Evolutionary conservation across 2,888 invertebrate species (phyloP), one percentile per base, ranked within the genome.

Genomic region (Galerucella calmariensis): DNA sequence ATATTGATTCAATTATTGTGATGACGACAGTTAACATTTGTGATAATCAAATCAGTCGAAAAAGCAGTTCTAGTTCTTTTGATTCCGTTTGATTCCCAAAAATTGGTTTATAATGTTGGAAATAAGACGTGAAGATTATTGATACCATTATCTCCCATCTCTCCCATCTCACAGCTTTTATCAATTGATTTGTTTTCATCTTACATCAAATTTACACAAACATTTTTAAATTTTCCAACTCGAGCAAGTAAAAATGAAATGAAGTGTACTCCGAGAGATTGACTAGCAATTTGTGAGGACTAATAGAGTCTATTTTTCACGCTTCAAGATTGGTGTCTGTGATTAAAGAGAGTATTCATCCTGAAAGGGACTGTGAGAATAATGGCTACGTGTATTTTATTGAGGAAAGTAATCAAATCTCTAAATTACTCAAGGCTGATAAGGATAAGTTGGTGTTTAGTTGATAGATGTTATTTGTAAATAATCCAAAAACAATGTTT

Each of bases 201-300:
- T 14, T n/a, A 5, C 35, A 27, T 14, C 48, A 46, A 46, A n/a
- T n/a, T 24, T 24, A 24, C 46, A 24, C 16, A 1, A 6, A 53
- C 27, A 24, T 67, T 24, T 51, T 69, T 69, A 46, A 69, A 48
- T 61, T 69, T 71, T 69, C 53, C 73, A 67, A 35, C 27, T 48
- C 59, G 73, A 65, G 20, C 41, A 71, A 69, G 63, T 75, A 74
- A 75, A 77, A 75, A 72, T 73, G 70, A 69, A 76, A 72, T 70
- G 73, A 72, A 74, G 75, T 75, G 75, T 77, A 74, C 74, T 63
- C 66, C 70, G 76, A 65, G 75, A 77, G 80, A 83, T 82, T 82
- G 82, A 84, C 82, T 83, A 78, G 83, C 81, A 84, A 84, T 84
- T 84, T 85, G 83, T 85, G 82, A 81, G 83, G 80, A 79, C 80